A percentile compares a stretch with the other conserved stretches of the same genome.
Evolutionary conservation across 2,888 invertebrate genomes (phyloP).

Genomic region (Acanthoscelides obtectus): DNA sequence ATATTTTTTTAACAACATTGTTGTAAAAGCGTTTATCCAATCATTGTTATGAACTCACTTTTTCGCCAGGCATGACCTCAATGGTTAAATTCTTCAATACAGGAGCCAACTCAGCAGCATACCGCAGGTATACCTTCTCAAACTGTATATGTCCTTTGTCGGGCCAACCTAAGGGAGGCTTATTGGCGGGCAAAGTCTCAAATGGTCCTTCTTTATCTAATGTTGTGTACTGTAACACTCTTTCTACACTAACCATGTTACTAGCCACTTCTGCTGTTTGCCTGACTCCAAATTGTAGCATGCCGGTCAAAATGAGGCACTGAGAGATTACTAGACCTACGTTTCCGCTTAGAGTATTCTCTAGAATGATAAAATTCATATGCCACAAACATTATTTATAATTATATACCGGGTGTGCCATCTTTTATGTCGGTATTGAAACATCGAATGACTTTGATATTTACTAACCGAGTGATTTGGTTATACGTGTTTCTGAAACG

Average conservation of each 20-base stretch:
- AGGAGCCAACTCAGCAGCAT: slow-evolving; percentile 57
- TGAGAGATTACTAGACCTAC: slow-evolving; percentile 72
- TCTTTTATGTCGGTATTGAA: no score
- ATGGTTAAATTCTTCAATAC: slow-evolving; percentile 68
- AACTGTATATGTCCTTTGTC: slow-evolving; percentile 56
- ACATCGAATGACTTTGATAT: no score
- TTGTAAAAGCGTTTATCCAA: no score
- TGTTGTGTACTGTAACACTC: slow-evolving; percentile 73
- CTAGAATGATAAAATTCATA: slow-evolving; percentile 37
- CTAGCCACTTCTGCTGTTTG: slow-evolving; percentile 71
- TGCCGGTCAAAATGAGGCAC: slow-evolving; percentile 68
- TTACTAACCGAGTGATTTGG: no score
- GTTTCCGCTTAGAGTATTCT: slow-evolving; percentile 58
- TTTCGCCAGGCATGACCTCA: slow-evolving; percentile 59
- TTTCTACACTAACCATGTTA: slow-evolving; percentile 74
- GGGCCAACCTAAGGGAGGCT: slow-evolving; percentile 59
- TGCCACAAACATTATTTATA: no score
- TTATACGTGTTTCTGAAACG: no score
- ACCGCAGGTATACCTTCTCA: slow-evolving; percentile 59
- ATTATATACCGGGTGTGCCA: no score
- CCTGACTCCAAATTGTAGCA: slow-evolving; percentile 75
- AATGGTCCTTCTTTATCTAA: slow-evolving; percentile 65
- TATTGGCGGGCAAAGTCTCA: slow-evolving; percentile 46
- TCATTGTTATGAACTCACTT: slow-evolving; percentile 46
- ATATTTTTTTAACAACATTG: no score